Base-by-base conservation (phyloP, 2,888 invertebrate species). In the Nebria salina region DNA sequence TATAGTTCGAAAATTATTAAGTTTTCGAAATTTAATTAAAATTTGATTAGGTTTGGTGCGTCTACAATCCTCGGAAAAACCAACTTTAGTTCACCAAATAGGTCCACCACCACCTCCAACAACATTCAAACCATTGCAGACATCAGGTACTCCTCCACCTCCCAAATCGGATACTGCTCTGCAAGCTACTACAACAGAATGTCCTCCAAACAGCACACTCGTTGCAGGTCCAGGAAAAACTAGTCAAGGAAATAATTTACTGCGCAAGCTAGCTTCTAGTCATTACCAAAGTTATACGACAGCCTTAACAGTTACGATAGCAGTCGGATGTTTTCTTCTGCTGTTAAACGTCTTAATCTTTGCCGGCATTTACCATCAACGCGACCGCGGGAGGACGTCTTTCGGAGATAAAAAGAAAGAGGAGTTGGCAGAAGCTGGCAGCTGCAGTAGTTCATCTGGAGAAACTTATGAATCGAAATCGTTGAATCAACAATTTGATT, bases 211-310 rank as follows among this genome's bases (percentile, higher is more conserved):
- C 86, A 87, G 90, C 83, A 91, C 73, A 64, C 11, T 75, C 13
- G n/a, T 91, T 83, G 85, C 89, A 84, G 84, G 87, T 83, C 87
- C 87, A 83, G 88, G 87, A 85, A 84, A 79, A 88, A 89, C 85
- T 87, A 91, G 65, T 90, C 92, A 92, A 6, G 93, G 93, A 78
- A 94, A 94, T 83, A 91, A 93, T 86, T 94, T 95, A 83, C 90
- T 96, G 2, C 89, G 95, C 72, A 92, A 95, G 65, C 93, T 95
- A 74, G 94, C 95, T n/a, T 93, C 93, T 11, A 95, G 94, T 82
- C 96, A 96, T 86, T 96, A 96, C 86, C 96, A 96, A 87, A 96
- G 95, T 82, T 96, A 97, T 88, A 96, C 96, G 6, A 96, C 96
- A 0, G 97, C 97, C 0, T 90, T 97, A 20, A 95, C 96, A 7